These are phyloP conservation scores for Chelonus insularis DNA, from an alignment of 1,140 invertebrate species.

Conservation along the genomic window DNA sequence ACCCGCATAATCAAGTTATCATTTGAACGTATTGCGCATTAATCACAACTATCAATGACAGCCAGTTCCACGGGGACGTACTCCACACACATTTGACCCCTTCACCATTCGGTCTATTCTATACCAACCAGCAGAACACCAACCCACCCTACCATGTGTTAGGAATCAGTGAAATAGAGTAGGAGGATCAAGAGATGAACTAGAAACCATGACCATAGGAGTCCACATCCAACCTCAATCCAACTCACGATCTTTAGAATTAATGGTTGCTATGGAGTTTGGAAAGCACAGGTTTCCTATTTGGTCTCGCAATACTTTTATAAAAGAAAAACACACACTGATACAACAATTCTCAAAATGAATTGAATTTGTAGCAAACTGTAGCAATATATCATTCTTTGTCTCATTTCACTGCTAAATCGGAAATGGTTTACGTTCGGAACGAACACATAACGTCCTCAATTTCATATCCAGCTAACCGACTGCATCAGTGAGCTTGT, in stretches of 20 bases:
- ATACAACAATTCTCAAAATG: too few species aligned
- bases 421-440: conserved; percentile 20
- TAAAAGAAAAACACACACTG: too few species aligned
- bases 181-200: conserved; percentile 6
- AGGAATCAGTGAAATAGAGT: background rate
- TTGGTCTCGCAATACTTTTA: background rate
- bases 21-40: conserved; percentile 42
- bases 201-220: conserved; percentile 25
- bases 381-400: conserved; percentile 10
- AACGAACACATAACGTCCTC: conserved; percentile 19
- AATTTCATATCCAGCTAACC: conserved; percentile 25
- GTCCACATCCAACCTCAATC: conserved; percentile 21
- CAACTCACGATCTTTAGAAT: conserved; percentile 39
- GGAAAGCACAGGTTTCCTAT: background rate
- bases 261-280: conserved; percentile 38
- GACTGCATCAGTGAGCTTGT: conserved; percentile 14
- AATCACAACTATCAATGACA: conserved; percentile 57
- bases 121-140: background rate
- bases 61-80: conserved; percentile 16
- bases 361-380: background rate
- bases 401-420: conserved; percentile 9
- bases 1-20: conserved; percentile 51
- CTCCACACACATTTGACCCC: conserved; percentile 14
- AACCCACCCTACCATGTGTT: background rate
- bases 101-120: conserved; percentile 19